Conservation (phyloP, 2,797 vertebrate genomes). For the Gadopsis bispinosus region DNA sequence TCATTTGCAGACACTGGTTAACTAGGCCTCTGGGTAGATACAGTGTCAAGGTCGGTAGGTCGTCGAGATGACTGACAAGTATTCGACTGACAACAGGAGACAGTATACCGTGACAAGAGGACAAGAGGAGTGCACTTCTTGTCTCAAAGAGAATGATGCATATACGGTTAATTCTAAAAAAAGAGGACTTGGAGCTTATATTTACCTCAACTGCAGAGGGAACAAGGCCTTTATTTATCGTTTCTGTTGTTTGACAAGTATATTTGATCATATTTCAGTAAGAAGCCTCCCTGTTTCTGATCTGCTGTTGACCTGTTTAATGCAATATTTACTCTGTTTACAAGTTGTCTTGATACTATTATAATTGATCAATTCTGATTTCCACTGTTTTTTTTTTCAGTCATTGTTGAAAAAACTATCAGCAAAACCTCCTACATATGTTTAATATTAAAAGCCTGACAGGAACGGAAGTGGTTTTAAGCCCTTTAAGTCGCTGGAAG, state of each 20-base stretch:
- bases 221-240: not conserved
- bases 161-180: not conserved
- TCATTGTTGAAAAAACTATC: not conserved
- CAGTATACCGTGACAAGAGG: not conserved
- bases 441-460: not conserved
- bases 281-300: not conserved
- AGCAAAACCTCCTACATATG: not conserved
- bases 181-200: not conserved
- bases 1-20: constrained; percentile 22
- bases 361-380: not conserved
- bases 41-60: constrained; percentile 5
- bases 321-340: not conserved
- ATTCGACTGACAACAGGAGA: constrained; percentile 1
- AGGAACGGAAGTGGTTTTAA: not conserved
- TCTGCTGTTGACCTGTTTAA: not conserved
- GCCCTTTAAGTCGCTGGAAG: no score
- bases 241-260: not conserved
- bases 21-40: not conserved
- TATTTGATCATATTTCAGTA: not conserved
- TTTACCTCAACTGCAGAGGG: not conserved
- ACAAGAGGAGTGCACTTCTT: not conserved
- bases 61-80: constrained; percentile 35
- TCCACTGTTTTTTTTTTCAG: not conserved
- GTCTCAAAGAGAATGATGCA: not conserved
- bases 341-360: not conserved